Percentiles rank a stretch among this genome's conserved stretches.
phyloP scores from a whole-genome alignment of 2,888 invertebrate genomes.

The Danaus chrysippus region DNA sequence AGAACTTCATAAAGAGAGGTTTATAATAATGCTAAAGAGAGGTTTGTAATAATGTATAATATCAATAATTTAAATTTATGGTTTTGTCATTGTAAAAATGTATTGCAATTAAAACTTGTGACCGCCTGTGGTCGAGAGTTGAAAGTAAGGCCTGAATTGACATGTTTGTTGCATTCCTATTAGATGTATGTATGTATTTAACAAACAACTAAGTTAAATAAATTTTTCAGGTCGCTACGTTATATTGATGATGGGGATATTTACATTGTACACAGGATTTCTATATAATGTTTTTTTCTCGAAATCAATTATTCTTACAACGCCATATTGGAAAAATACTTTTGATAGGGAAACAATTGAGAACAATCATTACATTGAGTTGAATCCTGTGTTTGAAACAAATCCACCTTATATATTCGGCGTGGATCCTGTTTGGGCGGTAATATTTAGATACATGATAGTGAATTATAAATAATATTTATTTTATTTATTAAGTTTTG shows the following conservation, averaged over 20 bases:
- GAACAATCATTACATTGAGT: slow-evolving; percentile 48
- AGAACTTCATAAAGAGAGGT: too few relatives aligned
- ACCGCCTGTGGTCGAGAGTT: too few relatives aligned
- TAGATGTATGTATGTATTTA: not conserved
- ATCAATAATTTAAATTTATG: too few relatives aligned
- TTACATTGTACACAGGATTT: slow-evolving; percentile 97
- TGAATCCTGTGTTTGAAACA: slow-evolving; percentile 81
- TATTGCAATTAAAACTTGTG: too few relatives aligned
- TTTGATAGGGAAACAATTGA: slow-evolving; percentile 29
- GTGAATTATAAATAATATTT: not conserved
- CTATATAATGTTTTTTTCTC: slow-evolving; percentile 98
- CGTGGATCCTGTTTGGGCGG: slow-evolving; percentile 86
- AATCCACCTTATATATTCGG: slow-evolving; percentile 88
- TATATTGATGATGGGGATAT: slow-evolving; percentile 95
- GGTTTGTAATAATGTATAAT: too few relatives aligned
- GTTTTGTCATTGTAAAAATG: too few relatives aligned
- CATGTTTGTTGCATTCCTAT: not conserved
- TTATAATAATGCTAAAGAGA: too few relatives aligned
- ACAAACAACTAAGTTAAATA: not conserved
- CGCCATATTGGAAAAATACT: slow-evolving; percentile 85
- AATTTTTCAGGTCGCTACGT: slow-evolving; percentile 91
- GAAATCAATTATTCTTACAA: slow-evolving; percentile 88
- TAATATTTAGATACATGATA: slow-evolving; percentile 35
- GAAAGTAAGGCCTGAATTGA: not conserved
- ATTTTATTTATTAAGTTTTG: slow-evolving; percentile 11